These are phyloP conservation scores for Paraescarpia echinospica DNA, from an alignment of 1,140 invertebrate species.

Conservation along the genomic window DNA sequence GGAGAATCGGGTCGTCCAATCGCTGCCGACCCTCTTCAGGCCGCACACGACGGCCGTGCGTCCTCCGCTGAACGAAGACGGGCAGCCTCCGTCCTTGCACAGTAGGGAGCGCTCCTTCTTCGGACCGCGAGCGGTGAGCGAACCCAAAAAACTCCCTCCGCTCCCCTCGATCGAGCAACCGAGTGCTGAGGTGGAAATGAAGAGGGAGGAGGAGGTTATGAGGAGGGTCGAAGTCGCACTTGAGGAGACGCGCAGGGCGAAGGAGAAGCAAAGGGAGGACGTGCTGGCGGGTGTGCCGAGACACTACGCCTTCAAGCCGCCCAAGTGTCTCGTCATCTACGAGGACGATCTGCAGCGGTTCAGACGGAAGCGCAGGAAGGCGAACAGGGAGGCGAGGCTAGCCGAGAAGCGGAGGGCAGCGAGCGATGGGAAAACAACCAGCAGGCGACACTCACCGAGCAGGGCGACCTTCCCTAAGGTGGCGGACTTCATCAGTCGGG, in stretches of 20 bases:
- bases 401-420: background rate
- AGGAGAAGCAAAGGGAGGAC: background rate
- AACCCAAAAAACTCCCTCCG: background rate
- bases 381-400: background rate
- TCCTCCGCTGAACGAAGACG: background rate
- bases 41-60: background rate
- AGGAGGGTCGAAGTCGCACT: background rate
- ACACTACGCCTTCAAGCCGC: background rate
- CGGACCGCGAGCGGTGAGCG: background rate
- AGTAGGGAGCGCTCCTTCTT: background rate
- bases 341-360: background rate
- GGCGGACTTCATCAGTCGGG: background rate
- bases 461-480: background rate
- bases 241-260: background rate
- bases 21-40: background rate
- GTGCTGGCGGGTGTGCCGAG: conserved; percentile 7
- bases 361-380: background rate
- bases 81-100: background rate
- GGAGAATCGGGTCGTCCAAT: background rate
- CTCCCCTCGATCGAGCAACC: background rate
- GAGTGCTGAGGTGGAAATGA: background rate
- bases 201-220: background rate
- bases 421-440: background rate
- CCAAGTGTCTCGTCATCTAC: background rate
- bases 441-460: background rate